Base-by-base conservation (phyloP, 1,140 invertebrate genomes). In the Danaus plexippus region DNA sequence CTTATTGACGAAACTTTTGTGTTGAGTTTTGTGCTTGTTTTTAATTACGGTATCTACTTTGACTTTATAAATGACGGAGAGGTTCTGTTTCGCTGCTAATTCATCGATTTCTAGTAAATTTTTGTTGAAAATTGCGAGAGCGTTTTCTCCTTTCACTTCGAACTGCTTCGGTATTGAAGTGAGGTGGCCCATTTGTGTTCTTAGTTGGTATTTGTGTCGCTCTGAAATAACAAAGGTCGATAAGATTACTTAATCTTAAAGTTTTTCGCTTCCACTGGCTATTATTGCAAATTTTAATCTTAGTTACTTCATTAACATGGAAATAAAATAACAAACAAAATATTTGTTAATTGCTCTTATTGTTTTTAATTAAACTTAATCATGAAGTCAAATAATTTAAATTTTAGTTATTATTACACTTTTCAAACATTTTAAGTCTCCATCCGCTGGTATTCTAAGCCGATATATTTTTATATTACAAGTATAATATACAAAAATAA, bases 81-180 rank as follows among this genome's bases (percentile, higher is more conserved):
- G 10, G 42, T 85, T 82, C 40, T 77, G 66, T 47, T 68, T 62
- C 22, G 51, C 52, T 0, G 79, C 74, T 12, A 80, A 45, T 0
- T 65, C 58, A 53, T 75, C 63, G n/a, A 85, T 80, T n/a, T 73
- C 66, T 10, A 61, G 63, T 13, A 74, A 48, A 47, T 79, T 75
- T 61, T 75, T 79, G 12, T 68, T 64, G 50, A 85, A 82, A 46
- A 67, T 57, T 10, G 52, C 44, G 13, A 66, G 54, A 45, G 71
- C 69, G 13, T 77, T 66, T 9, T 65, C 59, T 0, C 78, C 77
- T 59, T 59, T 67, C 8, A 83, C 62, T 63, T 83, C 73, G 18
- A 85, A 85, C 56, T 52, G 49, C 52, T 63, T 75, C 10, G 80
- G 80, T 67, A 85, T 77, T 60, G 77, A 70, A 42, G 56, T 72